Percentiles rank a stretch among this genome's conserved stretches.
Conservation (phyloP, 53 echinoderm and acorn worm genomes). For the Temnopleurus reevesii region DNA sequence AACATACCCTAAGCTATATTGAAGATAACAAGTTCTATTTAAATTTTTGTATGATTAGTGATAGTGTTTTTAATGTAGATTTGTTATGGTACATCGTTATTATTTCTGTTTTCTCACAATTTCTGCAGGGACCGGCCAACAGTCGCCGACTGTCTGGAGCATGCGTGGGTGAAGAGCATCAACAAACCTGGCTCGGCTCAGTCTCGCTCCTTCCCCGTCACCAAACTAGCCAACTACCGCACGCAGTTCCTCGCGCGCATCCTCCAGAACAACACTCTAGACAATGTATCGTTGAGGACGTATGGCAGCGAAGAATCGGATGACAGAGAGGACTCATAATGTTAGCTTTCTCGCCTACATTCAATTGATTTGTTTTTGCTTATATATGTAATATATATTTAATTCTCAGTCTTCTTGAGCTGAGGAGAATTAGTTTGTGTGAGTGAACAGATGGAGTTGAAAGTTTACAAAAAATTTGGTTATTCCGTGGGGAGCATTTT, state of each 20-base stretch:
- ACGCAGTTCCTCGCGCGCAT: constrained; percentile 68
- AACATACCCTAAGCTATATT: too few species aligned
- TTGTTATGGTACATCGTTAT: too few species aligned
- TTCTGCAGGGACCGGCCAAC: constrained; percentile 73
- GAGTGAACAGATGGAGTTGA: too few species aligned
- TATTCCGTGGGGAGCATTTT: too few species aligned
- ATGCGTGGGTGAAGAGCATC: constrained; percentile 48
- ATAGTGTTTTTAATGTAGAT: too few species aligned
- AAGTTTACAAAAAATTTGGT: too few species aligned
- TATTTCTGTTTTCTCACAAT: too few species aligned
- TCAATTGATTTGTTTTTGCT: constrained; percentile 20
- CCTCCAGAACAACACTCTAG: neutral
- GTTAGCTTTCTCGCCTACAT: neutral
- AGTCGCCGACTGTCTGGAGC: constrained; percentile 68
- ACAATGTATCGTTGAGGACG: constrained; percentile 34
- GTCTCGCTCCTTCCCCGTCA: constrained; percentile 41
- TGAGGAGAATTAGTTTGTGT: too few species aligned
- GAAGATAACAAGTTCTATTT: too few species aligned
- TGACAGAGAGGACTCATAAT: constrained; percentile 53
- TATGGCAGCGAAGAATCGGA: constrained; percentile 43
- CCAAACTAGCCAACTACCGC: constrained; percentile 72
- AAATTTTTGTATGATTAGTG: too few species aligned
- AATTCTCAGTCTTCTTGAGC: too few species aligned
- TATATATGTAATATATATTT: constrained; percentile 17
- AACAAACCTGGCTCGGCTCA: constrained; percentile 37